Evolutionary conservation across 2,888 invertebrate species (phyloP).

Genomic region (Creontiades dilutus): DNA sequence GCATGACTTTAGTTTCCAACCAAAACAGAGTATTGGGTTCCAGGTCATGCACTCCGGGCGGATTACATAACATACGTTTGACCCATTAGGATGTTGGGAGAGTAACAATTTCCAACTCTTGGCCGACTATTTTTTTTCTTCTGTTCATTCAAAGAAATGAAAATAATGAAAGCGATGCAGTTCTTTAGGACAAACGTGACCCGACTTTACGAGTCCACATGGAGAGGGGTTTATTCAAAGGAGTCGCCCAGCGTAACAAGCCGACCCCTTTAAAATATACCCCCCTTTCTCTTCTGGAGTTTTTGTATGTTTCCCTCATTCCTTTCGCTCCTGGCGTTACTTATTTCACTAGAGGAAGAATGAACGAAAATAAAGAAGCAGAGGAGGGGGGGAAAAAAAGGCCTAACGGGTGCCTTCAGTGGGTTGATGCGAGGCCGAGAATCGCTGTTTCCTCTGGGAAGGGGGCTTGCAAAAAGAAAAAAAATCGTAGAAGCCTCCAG

Average conservation of each 20-base stretch:
- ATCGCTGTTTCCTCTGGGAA: not conserved
- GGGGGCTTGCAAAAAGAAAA: not conserved
- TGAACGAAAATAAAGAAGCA: conserved; percentile 17
- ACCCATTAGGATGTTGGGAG: too few species aligned
- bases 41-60: too few species aligned
- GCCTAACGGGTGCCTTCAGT: not conserved
- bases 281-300: not conserved
- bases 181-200: not conserved
- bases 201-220: not conserved
- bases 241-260: not conserved
- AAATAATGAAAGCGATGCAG: not conserved
- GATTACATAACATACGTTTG: too few species aligned
- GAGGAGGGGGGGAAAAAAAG: not conserved
- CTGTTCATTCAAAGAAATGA: not conserved
- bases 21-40: too few species aligned
- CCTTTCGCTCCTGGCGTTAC: not conserved
- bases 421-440: not conserved
- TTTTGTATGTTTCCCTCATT: not conserved
- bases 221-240: not conserved
- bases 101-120: too few species aligned
- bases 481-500: not conserved
- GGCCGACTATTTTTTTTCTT: too few species aligned
- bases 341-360: conserved; percentile 21
- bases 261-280: not conserved
- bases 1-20: too few species aligned